These are phyloP conservation scores for Branchinecta lynchi DNA, from an alignment of 1,140 invertebrate genomes.

Conservation along the genomic window DNA sequence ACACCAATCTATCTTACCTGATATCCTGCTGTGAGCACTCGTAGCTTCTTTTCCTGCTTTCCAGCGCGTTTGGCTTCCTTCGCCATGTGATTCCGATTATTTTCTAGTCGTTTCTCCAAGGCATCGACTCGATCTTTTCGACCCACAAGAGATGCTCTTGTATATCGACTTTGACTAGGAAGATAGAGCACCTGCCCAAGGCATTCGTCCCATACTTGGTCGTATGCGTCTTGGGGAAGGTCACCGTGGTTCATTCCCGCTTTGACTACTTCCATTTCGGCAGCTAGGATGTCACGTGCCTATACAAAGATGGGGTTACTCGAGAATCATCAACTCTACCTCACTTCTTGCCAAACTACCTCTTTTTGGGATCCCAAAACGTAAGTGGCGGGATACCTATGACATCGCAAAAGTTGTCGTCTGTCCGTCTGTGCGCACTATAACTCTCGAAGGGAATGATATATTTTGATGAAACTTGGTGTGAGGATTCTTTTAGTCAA, in stretches of 20 bases:
- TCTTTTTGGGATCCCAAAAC: no score
- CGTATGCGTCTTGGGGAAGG: constrained; percentile 72
- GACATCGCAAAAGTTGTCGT: no score
- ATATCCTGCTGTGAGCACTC: constrained; percentile 69
- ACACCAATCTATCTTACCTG: neutral
- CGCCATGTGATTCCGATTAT: constrained; percentile 84
- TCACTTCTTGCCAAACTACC: no score
- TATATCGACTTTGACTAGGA: constrained; percentile 52
- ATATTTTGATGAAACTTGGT: no score
- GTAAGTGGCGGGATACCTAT: no score
- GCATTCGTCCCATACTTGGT: constrained; percentile 95
- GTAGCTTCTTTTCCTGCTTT: constrained; percentile 95
- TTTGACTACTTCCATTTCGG: constrained; percentile 78
- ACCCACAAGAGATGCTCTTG: constrained; percentile 77
- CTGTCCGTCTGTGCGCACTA: no score
- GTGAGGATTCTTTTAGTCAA: no score
- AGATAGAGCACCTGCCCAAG: constrained; percentile 43
- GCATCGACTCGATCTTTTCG: constrained; percentile 93
- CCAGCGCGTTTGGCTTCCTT: constrained; percentile 87
- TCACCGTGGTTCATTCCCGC: constrained; percentile 90
- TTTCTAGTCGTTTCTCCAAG: constrained; percentile 75
- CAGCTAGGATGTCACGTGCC: constrained; percentile 48
- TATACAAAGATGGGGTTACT: constrained; percentile 22
- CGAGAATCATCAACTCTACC: no score
- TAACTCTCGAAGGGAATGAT: no score